Evolutionary conservation across 2,797 vertebrate species (phyloP).

Genomic region (Thripadectes ignobilis): DNA sequence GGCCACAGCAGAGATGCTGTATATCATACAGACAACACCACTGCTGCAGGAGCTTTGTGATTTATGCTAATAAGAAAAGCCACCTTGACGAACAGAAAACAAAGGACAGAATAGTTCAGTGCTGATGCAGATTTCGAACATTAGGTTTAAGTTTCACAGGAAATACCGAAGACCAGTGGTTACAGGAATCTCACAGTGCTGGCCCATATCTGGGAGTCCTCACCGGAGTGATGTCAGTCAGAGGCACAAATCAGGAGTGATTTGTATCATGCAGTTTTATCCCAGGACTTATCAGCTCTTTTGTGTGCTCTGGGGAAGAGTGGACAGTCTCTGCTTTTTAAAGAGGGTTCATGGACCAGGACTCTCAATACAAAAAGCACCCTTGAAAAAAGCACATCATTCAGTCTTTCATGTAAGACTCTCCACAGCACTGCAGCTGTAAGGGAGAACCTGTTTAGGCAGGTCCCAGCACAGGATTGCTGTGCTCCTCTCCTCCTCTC

Average conservation of each 20-base stretch:
- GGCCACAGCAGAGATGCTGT: neutral
- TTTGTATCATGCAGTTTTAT: neutral
- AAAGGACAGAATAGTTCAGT: slow-evolving; percentile 4
- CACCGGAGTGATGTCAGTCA: neutral
- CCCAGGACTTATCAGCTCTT: neutral
- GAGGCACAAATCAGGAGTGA: slow-evolving; percentile 1
- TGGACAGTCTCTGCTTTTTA: neutral
- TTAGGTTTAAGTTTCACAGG: slow-evolving; percentile 61
- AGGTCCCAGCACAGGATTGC: neutral
- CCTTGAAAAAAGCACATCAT: neutral
- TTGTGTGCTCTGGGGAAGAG: neutral
- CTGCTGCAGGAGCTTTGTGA: slow-evolving; percentile 25
- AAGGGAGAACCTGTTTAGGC: neutral
- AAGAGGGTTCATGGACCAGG: neutral
- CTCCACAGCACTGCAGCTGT: neutral
- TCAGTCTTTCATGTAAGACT: neutral
- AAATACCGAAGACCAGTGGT: slow-evolving; percentile 43
- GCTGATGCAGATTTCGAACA: slow-evolving; percentile 40
- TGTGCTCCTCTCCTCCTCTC: neutral
- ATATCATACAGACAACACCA: neutral
- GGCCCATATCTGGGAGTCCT: neutral
- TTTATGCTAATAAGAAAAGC: slow-evolving; percentile 60
- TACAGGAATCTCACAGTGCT: slow-evolving; percentile 1
- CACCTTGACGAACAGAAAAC: slow-evolving; percentile 51
- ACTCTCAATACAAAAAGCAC: neutral